A percentile compares a stretch with the other conserved stretches of the same genome.
These are phyloP conservation scores for Drosophila virilis DNA, from an alignment of 1,140 invertebrate species.

Conservation along the genomic window DNA sequence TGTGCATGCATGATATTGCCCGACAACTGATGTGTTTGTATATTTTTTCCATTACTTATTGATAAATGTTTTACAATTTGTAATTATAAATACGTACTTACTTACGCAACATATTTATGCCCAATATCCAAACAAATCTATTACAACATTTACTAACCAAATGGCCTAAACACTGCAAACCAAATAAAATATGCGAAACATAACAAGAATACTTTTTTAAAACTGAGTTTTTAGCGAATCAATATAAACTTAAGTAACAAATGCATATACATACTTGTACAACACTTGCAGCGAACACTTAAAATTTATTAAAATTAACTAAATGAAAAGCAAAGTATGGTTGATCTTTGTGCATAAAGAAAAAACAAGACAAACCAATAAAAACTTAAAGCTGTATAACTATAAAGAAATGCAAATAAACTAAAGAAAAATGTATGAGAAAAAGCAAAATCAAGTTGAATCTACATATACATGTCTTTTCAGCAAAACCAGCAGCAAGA, in stretches of 20 bases:
- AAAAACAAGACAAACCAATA: conserved; percentile 12
- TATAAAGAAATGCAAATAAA: conserved; percentile 62
- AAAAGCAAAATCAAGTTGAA: conserved; percentile 14
- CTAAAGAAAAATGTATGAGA: conserved; percentile 65
- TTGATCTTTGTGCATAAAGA: conserved; percentile 5
- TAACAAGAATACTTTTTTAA: conserved; percentile 67
- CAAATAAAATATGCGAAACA: conserved; percentile 34
- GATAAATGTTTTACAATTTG: conserved; percentile 48
- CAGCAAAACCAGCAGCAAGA: not conserved
- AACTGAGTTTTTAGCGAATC: conserved; percentile 76
- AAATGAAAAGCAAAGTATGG: conserved; percentile 1
- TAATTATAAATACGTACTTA: conserved; percentile 56
- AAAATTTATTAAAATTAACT: conserved; percentile 10
- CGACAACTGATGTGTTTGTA: conserved; percentile 55
- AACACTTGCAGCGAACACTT: conserved; percentile 43
- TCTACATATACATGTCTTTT: not conserved
- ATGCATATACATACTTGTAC: conserved; percentile 13
- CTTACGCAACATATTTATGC: conserved; percentile 34
- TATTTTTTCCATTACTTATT: conserved; percentile 54
- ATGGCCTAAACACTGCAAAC: conserved; percentile 43
- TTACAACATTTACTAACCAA: conserved; percentile 47
- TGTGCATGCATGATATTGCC: conserved; percentile 21
- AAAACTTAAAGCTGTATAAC: conserved; percentile 60
- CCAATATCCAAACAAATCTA: conserved; percentile 53
- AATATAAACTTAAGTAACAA: conserved; percentile 68